phyloP scores from a whole-genome alignment of 92 coral and sea anemone genomes.

The Zoanthus solanderi region DNA sequence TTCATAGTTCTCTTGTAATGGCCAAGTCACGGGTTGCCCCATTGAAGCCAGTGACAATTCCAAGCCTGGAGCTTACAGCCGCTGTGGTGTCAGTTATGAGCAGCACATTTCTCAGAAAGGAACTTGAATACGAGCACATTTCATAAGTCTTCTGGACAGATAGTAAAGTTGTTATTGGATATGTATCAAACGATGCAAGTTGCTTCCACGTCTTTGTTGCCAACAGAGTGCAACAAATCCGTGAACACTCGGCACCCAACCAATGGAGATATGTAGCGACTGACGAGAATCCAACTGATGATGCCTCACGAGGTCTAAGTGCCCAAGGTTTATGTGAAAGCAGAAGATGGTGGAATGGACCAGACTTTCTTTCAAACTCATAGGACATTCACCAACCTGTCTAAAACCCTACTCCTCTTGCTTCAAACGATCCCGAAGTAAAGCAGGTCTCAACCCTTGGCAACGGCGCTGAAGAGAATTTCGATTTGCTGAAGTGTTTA shows the following conservation, averaged over 20 bases:
- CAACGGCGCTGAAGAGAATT: slow-evolving; percentile 18
- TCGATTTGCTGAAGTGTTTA: slow-evolving; percentile 21
- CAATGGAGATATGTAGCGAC: slow-evolving; percentile 52
- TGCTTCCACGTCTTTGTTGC: slow-evolving; percentile 69
- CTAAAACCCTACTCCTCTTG: neutral
- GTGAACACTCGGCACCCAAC: slow-evolving; percentile 34
- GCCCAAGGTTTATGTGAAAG: slow-evolving; percentile 15
- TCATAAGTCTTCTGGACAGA: slow-evolving; percentile 56
- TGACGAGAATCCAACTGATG: slow-evolving; percentile 60
- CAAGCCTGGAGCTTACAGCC: slow-evolving; percentile 67
- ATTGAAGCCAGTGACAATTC: slow-evolving; percentile 53
- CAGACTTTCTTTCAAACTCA: neutral
- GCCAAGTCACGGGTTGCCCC: slow-evolving; percentile 73
- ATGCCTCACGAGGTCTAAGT: slow-evolving; percentile 61
- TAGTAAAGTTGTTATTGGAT: slow-evolving; percentile 52
- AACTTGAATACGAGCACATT: slow-evolving; percentile 36
- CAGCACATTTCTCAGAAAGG: slow-evolving; percentile 41
- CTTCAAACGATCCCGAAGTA: slow-evolving; percentile 54
- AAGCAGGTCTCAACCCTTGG: slow-evolving; percentile 34
- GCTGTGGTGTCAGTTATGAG: slow-evolving; percentile 54
- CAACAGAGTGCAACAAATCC: slow-evolving; percentile 58
- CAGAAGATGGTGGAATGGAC: slow-evolving; percentile 21
- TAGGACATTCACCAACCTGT: slow-evolving; percentile 28
- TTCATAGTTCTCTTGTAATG: slow-evolving; percentile 68
- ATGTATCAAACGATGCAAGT: slow-evolving; percentile 49